Percentiles rank a stretch among this genome's conserved stretches.
Conservation (phyloP, 2,888 invertebrate genomes). For the Adelognathus sp. region DNA sequence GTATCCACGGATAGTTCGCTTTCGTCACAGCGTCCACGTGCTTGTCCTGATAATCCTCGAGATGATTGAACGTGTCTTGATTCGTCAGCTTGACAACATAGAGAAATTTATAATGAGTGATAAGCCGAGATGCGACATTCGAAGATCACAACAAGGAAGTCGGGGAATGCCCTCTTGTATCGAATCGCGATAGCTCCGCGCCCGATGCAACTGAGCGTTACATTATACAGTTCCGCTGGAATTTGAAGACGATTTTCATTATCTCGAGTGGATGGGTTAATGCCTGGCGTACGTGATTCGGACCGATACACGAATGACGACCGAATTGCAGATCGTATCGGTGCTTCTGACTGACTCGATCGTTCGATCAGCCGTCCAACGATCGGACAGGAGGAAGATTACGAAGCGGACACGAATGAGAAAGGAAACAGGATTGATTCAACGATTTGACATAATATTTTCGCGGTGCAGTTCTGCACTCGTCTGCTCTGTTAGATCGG, state of each 20-base stretch:
- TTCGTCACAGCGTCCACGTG: conserved; percentile 76
- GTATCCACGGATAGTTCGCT: conserved; percentile 74
- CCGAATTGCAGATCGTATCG: background rate
- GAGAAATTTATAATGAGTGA: background rate
- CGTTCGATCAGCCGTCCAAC: too few relatives aligned
- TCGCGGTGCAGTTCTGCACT: too few relatives aligned
- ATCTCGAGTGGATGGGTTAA: background rate
- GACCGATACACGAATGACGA: background rate
- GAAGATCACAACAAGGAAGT: background rate
- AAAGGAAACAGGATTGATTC: background rate
- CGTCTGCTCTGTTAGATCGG: too few relatives aligned
- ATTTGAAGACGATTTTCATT: background rate
- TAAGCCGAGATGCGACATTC: background rate
- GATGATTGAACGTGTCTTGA: conserved; percentile 79
- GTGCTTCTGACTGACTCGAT: background rate
- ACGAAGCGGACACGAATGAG: background rate
- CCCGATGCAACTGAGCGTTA: background rate
- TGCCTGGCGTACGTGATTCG: background rate
- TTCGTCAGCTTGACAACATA: conserved; percentile 72
- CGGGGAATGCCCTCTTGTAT: background rate
- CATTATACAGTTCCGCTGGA: background rate
- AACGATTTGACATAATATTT: too few relatives aligned
- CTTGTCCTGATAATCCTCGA: conserved; percentile 79
- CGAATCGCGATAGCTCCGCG: background rate
- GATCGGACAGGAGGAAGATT: background rate